A percentile compares a stretch with the other conserved stretches of the same genome.
Evolutionary conservation across 1,140 invertebrate genomes (phyloP).

Genomic region (Drosophila elegans): DNA sequence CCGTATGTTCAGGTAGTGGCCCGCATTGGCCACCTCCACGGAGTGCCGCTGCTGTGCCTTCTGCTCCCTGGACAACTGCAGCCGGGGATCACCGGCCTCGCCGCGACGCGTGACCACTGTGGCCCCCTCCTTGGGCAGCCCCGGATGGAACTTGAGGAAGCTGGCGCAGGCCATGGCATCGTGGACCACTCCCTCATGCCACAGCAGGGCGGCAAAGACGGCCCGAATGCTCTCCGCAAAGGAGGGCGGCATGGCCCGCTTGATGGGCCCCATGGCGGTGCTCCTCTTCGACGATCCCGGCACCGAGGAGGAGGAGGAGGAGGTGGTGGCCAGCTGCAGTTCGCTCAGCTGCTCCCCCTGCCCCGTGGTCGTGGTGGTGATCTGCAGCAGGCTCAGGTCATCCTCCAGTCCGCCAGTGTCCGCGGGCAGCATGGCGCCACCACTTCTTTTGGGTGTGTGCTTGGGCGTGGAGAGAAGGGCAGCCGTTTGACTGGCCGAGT

Average conservation of each 20-base stretch:
- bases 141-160: slow-evolving; percentile 97
- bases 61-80: slow-evolving; percentile 85
- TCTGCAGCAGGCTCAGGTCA: slow-evolving; percentile 70
- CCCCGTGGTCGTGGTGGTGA: slow-evolving; percentile 69
- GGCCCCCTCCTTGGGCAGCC: slow-evolving; percentile 92
- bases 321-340: slow-evolving; percentile 60
- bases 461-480: slow-evolving; percentile 79
- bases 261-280: slow-evolving; percentile 84
- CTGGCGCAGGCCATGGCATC: slow-evolving; percentile 99
- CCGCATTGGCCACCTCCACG: slow-evolving; percentile 92
- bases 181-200: slow-evolving; percentile 98
- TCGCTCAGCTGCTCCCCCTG: slow-evolving; percentile 63
- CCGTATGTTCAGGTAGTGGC: slow-evolving; percentile 91
- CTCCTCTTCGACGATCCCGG: slow-evolving; percentile 42
- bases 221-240: slow-evolving; percentile 96
- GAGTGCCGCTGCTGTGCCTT: slow-evolving; percentile 92
- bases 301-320: slow-evolving; percentile 10
- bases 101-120: slow-evolving; percentile 88
- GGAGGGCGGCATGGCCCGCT: slow-evolving; percentile 95
- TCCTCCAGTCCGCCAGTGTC: slow-evolving; percentile 60
- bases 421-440: slow-evolving; percentile 1
- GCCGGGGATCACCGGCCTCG: slow-evolving; percentile 73
- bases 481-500: slow-evolving; percentile 74
- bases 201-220: slow-evolving; percentile 97
- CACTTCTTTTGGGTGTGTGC: slow-evolving; percentile 64